Base-by-base conservation (phyloP, 2,113 vertebrate genomes). In the Embiotoca jacksoni region DNA sequence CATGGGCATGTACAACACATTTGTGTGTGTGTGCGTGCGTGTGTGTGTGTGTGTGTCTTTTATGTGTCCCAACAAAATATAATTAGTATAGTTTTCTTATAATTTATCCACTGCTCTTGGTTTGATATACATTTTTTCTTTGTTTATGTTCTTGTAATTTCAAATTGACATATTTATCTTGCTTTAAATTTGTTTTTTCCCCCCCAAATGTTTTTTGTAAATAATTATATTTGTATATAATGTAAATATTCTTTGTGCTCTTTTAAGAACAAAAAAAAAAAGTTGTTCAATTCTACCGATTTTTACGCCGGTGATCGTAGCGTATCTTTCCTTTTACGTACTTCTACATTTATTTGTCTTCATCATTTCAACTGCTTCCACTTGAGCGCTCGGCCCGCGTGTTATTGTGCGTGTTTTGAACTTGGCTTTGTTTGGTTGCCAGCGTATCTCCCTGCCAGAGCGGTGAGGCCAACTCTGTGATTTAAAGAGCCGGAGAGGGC, bases 401-500 rank as follows among this genome's bases (percentile, higher is more conserved):
- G 39, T 52, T 30, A 11, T 8, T 67, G 50, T 61, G 61, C 49
- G 39, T 49, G 23, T 70, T 41, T 33, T 3, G 8, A 41, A 36
- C 47, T 11, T 2, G 7, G 66, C 60, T 23, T 23, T 11, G 33
- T 63, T 69, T 70, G 74, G 8, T 73, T 55, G 52, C 59, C 36
- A 1, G 82, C 15, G 10, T 54, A 23, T 81, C 49, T 69, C 73
- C 50, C 60, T 67, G 70, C 54, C 70, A 35, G 16, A n/a, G 57
- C 39, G 11, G 64, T 81, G 87, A 81, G 52, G 74, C 72, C 70
- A 54, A 62, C 65, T 7, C 73, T 62, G 78, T 80, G 85, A 89
- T 87, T 86, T 83, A 84, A 80, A 86, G 67, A 74, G 75, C 75
- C 55, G n/a, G 72, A 73, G 54, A 73, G 71, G 60, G 41, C 31